phyloP scores from a whole-genome alignment of 2,888 invertebrate genomes.

The Lydus trimaculatus region DNA sequence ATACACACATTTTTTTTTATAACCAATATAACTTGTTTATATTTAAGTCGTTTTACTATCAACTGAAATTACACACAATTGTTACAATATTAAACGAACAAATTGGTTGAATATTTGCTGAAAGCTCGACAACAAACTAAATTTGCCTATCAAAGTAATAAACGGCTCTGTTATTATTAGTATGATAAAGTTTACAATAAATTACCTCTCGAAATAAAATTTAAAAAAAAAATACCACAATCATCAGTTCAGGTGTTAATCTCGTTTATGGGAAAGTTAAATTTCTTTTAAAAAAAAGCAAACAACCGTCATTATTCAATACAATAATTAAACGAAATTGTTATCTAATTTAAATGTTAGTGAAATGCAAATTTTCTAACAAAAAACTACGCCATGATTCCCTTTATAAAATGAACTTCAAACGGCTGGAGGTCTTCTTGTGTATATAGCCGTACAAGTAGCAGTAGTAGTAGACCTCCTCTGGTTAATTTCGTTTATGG shows the following conservation, averaged over 20 bases:
- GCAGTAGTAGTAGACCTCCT: slow-evolving; percentile 23
- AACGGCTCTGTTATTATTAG: not conserved
- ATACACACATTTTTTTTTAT: too few relatives aligned
- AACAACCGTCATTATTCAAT: too few relatives aligned
- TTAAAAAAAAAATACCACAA: not conserved
- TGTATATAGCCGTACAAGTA: too few relatives aligned
- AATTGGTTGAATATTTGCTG: not conserved
- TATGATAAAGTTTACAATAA: not conserved
- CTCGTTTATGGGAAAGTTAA: not conserved
- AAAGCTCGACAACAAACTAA: not conserved
- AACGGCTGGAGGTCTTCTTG: slow-evolving; percentile 19
- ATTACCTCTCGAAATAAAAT: not conserved
- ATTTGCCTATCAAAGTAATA: not conserved
- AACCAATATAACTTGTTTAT: slow-evolving; percentile 15
- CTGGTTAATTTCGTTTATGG: slow-evolving; percentile 21
- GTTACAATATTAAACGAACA: not conserved
- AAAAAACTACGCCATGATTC: not conserved
- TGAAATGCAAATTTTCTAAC: not conserved
- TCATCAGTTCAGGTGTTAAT: not conserved
- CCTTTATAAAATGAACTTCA: slow-evolving; percentile 10
- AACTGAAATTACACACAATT: not conserved
- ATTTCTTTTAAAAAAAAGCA: not conserved
- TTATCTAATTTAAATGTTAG: not conserved
- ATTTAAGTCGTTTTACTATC: not conserved
- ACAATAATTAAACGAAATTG: not conserved